Conservation (phyloP, 1,140 invertebrate genomes). For the Drosophila sulfurigaster region DNA sequence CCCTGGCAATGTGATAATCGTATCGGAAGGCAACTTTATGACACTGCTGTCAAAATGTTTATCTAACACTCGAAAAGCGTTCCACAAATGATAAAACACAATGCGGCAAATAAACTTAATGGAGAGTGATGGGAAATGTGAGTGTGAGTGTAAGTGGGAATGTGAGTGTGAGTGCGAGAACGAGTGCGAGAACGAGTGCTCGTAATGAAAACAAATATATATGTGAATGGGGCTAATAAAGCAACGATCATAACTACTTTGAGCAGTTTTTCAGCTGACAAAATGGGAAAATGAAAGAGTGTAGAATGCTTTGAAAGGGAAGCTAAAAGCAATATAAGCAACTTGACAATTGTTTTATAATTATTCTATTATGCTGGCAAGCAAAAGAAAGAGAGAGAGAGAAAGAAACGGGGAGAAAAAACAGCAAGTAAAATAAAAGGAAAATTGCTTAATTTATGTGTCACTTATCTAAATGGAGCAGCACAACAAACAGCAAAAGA, state of each 20-base stretch:
- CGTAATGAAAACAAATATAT: slow-evolving; percentile 64
- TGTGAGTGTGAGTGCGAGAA: slow-evolving; percentile 11
- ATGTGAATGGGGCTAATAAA: slow-evolving; percentile 44
- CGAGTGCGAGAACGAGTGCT: slow-evolving; percentile 20
- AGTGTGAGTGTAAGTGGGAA: background rate
- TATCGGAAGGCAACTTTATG: slow-evolving; percentile 59
- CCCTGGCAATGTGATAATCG: slow-evolving; percentile 8
- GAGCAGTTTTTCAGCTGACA: slow-evolving; percentile 16
- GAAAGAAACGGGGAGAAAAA: slow-evolving; percentile 4
- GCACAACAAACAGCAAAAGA: slow-evolving; percentile 35
- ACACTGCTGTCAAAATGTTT: slow-evolving; percentile 74
- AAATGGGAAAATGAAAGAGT: slow-evolving; percentile 14
- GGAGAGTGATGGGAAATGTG: slow-evolving; percentile 16
- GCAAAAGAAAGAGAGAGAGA: background rate
- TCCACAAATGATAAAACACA: slow-evolving; percentile 63
- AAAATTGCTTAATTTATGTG: slow-evolving; percentile 82
- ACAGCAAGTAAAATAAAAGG: slow-evolving; percentile 68
- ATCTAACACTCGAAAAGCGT: slow-evolving; percentile 70
- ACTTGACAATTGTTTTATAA: slow-evolving; percentile 77
- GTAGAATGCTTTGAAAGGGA: slow-evolving; percentile 1
- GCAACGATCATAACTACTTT: slow-evolving; percentile 22
- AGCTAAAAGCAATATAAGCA: slow-evolving; percentile 35
- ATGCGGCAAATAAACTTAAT: slow-evolving; percentile 72
- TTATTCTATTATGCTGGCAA: slow-evolving; percentile 58
- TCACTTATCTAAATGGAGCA: slow-evolving; percentile 82